phyloP scores from a whole-genome alignment of 2,113 vertebrate species.

The Rhynchomys soricoides region DNA sequence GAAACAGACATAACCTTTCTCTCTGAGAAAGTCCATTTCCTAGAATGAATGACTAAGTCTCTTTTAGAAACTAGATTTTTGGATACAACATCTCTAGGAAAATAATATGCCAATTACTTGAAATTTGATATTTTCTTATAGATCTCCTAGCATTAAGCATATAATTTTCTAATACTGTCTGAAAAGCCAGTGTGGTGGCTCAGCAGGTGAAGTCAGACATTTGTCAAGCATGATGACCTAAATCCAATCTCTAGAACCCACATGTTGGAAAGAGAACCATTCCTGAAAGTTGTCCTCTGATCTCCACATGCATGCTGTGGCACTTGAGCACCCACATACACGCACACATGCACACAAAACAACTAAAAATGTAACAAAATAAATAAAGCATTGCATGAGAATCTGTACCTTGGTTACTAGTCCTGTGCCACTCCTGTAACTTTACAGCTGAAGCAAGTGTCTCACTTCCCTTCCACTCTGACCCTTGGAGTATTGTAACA shows the following conservation, averaged over 20 bases:
- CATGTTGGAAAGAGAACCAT: neutral
- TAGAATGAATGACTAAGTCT: neutral
- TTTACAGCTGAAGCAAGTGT: neutral
- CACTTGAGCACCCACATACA: neutral
- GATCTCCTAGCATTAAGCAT: neutral
- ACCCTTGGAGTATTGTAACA: neutral
- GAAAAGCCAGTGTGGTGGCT: neutral
- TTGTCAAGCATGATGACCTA: neutral
- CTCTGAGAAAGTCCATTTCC: neutral
- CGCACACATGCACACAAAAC: neutral
- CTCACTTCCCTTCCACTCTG: neutral
- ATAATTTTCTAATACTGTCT: neutral
- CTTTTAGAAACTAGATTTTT: neutral
- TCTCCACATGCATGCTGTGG: too few species aligned
- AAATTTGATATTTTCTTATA: neutral
- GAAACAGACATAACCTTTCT: neutral
- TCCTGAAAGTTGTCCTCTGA: neutral
- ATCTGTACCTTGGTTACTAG: neutral
- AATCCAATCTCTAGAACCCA: neutral
- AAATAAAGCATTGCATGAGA: neutral
- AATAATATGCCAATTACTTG: neutral
- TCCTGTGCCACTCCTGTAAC: neutral
- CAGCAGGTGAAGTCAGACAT: neutral
- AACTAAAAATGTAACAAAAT: neutral
- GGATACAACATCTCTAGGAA: neutral